These are phyloP conservation scores for Geotrupes spiniger DNA, from an alignment of 2,888 invertebrate species.

Conservation along the genomic window DNA sequence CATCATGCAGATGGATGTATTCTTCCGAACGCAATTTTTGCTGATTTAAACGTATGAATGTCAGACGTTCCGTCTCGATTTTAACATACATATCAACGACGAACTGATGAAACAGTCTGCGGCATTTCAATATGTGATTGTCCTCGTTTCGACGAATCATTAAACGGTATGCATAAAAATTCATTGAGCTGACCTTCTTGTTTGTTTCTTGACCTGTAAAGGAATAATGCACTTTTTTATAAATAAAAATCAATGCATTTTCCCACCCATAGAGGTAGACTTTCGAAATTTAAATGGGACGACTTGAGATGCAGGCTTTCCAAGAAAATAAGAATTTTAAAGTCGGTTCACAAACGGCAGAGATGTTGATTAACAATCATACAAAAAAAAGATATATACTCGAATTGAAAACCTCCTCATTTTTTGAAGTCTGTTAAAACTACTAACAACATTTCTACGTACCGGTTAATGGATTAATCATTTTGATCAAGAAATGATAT, in stretches of 20 bases:
- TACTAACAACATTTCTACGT: constrained; percentile 3
- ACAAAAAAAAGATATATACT: no score
- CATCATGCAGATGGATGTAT: constrained; percentile 43
- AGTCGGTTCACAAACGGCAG: no score
- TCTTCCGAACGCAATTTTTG: constrained; percentile 33
- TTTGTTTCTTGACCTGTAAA: constrained; percentile 19
- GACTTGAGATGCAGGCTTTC: no score
- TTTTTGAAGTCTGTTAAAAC: no score
- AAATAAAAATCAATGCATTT: no score
- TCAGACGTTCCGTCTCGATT: constrained; percentile 42
- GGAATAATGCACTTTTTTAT: no score
- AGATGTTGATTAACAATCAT: no score
- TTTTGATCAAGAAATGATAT: constrained; percentile 30
- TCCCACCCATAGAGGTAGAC: no score
- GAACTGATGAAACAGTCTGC: constrained; percentile 38
- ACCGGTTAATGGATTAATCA: constrained; percentile 29
- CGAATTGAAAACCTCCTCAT: no score
- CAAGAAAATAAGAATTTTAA: no score
- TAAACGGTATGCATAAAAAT: constrained; percentile 32
- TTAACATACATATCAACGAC: constrained; percentile 46
- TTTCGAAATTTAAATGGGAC: no score
- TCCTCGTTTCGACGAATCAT: constrained; percentile 34
- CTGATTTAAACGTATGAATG: constrained; percentile 38
- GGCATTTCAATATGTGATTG: constrained; percentile 32
- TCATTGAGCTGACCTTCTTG: constrained; percentile 34